Conservation (phyloP, 2,888 invertebrate genomes). For the Schizaphis graminum region DNA sequence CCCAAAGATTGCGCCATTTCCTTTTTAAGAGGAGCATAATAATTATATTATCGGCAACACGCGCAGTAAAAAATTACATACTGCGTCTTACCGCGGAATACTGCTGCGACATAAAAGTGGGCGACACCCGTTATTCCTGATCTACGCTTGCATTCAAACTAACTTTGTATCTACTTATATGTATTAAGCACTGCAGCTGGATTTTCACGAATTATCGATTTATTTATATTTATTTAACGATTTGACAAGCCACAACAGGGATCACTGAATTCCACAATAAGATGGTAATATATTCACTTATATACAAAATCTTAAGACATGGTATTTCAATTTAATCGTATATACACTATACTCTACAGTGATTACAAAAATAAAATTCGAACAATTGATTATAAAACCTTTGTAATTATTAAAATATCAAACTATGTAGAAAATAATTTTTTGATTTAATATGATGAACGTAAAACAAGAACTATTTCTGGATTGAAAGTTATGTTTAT, state of each 20-base stretch:
- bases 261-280: background rate
- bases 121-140: constrained; percentile 55
- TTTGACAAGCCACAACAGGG: background rate
- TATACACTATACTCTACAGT: background rate
- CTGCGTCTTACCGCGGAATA: background rate
- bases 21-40: constrained; percentile 42
- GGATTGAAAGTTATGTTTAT: too few relatives aligned
- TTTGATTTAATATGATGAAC: background rate
- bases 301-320: background rate
- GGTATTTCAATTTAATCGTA: background rate
- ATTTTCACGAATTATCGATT: background rate
- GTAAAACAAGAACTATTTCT: too few relatives aligned
- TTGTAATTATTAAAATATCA: background rate
- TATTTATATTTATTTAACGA: constrained; percentile 7
- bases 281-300: background rate
- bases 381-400: background rate
- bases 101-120: constrained; percentile 20
- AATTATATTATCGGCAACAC: constrained; percentile 20
- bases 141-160: background rate
- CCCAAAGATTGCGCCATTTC: constrained; percentile 29
- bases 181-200: background rate
- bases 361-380: background rate
- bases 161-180: background rate
- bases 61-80: constrained; percentile 22
- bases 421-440: background rate